Percentiles rank a stretch among this genome's conserved stretches.
phyloP scores from a whole-genome alignment of 2,113 vertebrate species.

The Pachyramphus minor region DNA sequence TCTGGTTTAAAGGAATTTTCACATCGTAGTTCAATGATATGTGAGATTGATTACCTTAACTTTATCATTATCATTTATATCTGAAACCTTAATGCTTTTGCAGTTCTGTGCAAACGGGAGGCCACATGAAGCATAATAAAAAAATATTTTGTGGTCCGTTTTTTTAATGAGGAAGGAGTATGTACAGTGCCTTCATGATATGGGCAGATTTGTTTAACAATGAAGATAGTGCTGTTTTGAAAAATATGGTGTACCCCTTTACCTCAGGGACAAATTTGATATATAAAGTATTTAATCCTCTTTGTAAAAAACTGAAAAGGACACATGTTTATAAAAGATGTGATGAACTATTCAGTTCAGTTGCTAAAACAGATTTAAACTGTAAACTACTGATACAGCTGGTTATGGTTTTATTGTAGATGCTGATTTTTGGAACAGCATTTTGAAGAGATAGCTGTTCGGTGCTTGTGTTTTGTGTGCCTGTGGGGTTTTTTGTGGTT shows the following conservation, averaged over 20 bases:
- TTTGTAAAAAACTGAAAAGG: not conserved
- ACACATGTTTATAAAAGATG: not conserved
- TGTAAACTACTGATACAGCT: not conserved
- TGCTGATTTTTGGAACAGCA: not conserved
- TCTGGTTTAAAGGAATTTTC: not conserved
- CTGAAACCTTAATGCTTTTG: not conserved
- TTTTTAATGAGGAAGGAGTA: not conserved
- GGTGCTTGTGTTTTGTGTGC: not conserved
- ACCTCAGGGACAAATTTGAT: not conserved
- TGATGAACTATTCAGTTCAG: not conserved
- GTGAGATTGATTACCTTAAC: not conserved
- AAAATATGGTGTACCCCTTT: not conserved
- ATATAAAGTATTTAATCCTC: not conserved
- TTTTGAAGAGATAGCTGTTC: not conserved
- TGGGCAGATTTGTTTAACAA: not conserved
- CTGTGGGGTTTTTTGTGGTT: no score
- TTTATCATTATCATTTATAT: not conserved
- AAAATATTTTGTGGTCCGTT: not conserved
- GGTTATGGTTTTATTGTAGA: not conserved
- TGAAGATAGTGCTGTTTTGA: not conserved
- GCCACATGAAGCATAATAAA: not conserved
- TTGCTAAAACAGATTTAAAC: not conserved
- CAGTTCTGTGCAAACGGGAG: not conserved
- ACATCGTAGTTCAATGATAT: not conserved
- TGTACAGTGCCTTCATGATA: not conserved